Evolutionary conservation across 2,113 vertebrate genomes (phyloP).

Genomic region (Gymnobelideus leadbeateri): DNA sequence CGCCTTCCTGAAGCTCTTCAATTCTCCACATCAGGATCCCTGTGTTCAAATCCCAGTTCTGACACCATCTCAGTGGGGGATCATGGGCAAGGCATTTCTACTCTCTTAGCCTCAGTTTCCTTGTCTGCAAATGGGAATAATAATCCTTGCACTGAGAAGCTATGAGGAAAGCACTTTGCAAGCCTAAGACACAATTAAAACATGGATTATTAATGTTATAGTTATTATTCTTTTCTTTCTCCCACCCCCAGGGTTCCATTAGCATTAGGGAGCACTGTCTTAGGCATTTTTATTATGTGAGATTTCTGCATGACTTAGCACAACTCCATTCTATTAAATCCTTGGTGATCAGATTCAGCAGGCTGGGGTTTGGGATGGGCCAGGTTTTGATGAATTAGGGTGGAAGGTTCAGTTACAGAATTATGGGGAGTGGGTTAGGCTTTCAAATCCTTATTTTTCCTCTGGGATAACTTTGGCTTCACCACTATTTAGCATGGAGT

Average conservation of each 20-base stretch:
- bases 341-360: conserved; percentile 6
- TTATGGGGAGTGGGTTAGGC: background rate
- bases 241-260: background rate
- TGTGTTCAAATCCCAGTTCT: background rate
- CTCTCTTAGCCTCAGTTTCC: background rate
- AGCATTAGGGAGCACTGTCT: background rate
- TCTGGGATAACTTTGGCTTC: background rate
- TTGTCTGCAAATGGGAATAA: background rate
- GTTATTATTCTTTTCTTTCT: background rate
- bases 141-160: background rate
- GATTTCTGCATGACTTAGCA: conserved; percentile 53
- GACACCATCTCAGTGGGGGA: background rate
- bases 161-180: background rate
- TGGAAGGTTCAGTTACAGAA: conserved; percentile 15
- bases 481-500: background rate
- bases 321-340: conserved; percentile 30
- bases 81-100: background rate
- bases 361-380: background rate
- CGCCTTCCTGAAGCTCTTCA: background rate
- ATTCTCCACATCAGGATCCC: background rate
- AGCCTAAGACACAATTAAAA: background rate
- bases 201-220: background rate
- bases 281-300: conserved; percentile 48
- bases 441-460: conserved; percentile 11
- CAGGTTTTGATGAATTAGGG: conserved; percentile 4